These are phyloP conservation scores for Bombus waltoni DNA, from an alignment of 1,140 invertebrate genomes.

Conservation along the genomic window DNA sequence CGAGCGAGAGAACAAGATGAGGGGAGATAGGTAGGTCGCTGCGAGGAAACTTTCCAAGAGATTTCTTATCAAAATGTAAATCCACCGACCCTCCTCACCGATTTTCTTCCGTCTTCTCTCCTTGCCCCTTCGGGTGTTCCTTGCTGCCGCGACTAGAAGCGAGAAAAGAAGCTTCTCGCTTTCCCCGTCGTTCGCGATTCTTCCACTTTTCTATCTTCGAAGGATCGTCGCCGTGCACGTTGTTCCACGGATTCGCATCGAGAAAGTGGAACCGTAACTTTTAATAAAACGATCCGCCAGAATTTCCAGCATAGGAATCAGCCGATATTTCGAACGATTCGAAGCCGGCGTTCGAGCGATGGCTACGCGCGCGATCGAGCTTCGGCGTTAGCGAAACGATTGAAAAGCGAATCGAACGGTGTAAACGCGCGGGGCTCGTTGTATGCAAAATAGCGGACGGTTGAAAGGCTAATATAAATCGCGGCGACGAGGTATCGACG, in stretches of 20 bases:
- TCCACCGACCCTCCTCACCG: slow-evolving; percentile 73
- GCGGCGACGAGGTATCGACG: slow-evolving; percentile 34
- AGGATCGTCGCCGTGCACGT: not conserved
- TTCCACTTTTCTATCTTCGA: not conserved
- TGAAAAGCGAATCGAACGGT: slow-evolving; percentile 26
- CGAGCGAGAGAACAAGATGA: slow-evolving; percentile 30
- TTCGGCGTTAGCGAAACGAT: not conserved
- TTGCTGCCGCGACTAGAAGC: not conserved
- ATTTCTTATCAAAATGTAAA: slow-evolving; percentile 84
- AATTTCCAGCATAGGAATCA: not conserved
- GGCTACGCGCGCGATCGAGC: too few species aligned
- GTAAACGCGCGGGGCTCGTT: slow-evolving; percentile 1
- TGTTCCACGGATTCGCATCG: not conserved
- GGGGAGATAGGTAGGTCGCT: slow-evolving; percentile 65
- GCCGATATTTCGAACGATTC: not conserved
- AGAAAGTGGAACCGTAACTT: too few species aligned
- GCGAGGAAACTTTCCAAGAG: slow-evolving; percentile 77
- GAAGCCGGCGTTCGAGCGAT: not conserved
- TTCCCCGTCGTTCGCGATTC: slow-evolving; percentile 18
- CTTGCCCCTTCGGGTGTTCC: not conserved
- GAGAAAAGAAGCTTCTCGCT: not conserved
- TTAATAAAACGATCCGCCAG: too few species aligned
- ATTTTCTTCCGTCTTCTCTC: slow-evolving; percentile 48
- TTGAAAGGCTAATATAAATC: slow-evolving; percentile 42
- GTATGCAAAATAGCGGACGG: slow-evolving; percentile 33